Evolutionary conservation across 2,113 vertebrate species (phyloP).

Genomic region (Merops nubicus): DNA sequence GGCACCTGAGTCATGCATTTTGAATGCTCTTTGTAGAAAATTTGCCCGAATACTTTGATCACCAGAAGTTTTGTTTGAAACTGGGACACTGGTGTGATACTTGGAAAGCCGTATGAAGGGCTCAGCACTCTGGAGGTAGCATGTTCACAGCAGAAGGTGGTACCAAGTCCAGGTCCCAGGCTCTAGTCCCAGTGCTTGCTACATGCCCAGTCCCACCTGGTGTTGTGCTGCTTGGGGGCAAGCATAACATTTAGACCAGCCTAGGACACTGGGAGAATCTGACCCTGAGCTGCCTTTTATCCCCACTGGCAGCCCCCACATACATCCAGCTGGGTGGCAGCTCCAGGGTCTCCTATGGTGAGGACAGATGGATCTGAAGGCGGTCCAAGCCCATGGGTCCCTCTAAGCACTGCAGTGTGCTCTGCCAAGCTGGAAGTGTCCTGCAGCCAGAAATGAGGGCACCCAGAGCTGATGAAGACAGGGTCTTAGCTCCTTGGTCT

Average conservation of each 20-base stretch:
- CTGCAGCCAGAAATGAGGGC: not conserved
- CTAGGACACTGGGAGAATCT: not conserved
- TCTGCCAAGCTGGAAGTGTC: not conserved
- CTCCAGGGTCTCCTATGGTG: not conserved
- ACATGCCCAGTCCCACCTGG: not conserved
- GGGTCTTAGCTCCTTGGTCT: not conserved
- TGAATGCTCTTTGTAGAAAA: not conserved
- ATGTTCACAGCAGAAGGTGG: not conserved
- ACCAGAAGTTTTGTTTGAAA: not conserved
- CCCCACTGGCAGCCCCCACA: rapidly evolving
- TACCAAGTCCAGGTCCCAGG: not conserved
- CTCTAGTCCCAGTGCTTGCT: not conserved
- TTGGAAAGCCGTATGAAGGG: not conserved
- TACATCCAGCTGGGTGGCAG: not conserved
- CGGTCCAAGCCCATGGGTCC: not conserved
- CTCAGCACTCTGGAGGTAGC: rapidly evolving
- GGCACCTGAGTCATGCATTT: not conserved
- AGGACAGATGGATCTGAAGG: not conserved
- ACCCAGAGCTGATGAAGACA: not conserved
- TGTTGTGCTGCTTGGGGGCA: not conserved
- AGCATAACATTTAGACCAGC: not conserved
- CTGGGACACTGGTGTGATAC: not conserved
- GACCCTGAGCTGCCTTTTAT: not conserved
- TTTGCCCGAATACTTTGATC: not conserved
- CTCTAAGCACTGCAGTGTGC: not conserved